phyloP scores from a whole-genome alignment of 2,113 vertebrate genomes.

The Bagarius yarrelli region DNA sequence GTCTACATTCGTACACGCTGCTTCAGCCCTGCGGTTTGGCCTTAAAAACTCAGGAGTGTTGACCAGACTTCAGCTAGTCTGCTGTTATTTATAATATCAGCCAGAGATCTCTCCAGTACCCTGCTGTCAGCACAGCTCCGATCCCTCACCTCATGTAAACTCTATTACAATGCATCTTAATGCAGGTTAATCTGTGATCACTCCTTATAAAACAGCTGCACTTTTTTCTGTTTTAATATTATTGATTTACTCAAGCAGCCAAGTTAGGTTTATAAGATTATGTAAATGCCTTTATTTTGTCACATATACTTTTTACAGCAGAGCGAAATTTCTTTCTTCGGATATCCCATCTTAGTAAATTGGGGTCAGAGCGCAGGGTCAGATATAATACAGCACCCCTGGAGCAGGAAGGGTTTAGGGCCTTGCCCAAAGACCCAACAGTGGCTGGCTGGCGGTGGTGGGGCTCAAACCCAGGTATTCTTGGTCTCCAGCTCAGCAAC shows the following conservation, averaged over 20 bases:
- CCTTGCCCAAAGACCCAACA: no score
- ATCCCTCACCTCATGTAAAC: neutral
- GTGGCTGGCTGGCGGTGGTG: no score
- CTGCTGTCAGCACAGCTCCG: slow-evolving; percentile 21
- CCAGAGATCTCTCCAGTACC: slow-evolving; percentile 32
- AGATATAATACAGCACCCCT: no score
- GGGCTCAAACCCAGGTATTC: no score
- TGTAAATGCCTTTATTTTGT: no score
- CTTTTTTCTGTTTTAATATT: slow-evolving; percentile 25
- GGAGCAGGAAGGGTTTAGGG: no score
- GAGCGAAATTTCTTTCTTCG: no score
- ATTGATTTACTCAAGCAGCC: slow-evolving; percentile 2
- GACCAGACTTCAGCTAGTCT: slow-evolving; percentile 18
- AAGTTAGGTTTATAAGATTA: neutral
- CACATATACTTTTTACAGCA: no score
- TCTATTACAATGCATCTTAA: slow-evolving; percentile 35
- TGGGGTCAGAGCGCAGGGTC: no score
- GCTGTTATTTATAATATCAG: slow-evolving; percentile 49
- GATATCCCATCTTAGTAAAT: no score
- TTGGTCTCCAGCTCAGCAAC: no score
- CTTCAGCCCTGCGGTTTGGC: slow-evolving; percentile 21
- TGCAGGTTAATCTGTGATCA: slow-evolving; percentile 28
- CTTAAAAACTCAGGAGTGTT: slow-evolving; percentile 4
- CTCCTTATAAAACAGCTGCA: slow-evolving; percentile 11
- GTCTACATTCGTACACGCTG: slow-evolving; percentile 5